phyloP scores from a whole-genome alignment of 1,140 invertebrate genomes.

The Sesamia nonagrioides region DNA sequence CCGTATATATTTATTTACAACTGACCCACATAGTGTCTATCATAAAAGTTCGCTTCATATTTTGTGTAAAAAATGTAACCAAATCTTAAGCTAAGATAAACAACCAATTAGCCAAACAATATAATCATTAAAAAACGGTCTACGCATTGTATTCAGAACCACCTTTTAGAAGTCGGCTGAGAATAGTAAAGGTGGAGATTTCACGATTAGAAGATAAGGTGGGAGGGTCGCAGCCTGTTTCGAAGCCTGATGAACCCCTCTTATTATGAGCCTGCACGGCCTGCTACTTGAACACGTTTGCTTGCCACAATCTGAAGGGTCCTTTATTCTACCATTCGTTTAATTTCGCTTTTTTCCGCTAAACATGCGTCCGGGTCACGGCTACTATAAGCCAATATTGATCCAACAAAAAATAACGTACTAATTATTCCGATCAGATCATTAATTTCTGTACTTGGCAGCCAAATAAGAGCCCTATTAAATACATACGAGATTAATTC shows the following conservation, averaged over 20 bases:
- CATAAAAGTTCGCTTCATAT: too few relatives aligned
- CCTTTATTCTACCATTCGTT: conserved; percentile 62
- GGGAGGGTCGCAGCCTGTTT: conserved; percentile 47
- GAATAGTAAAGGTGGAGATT: conserved; percentile 48
- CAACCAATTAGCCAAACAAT: too few relatives aligned
- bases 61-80: too few relatives aligned
- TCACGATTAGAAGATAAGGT: conserved; percentile 61
- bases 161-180: conserved; percentile 38
- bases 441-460: conserved; percentile 41
- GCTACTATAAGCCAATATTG: conserved; percentile 11
- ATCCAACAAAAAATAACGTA: not conserved
- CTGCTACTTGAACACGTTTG: conserved; percentile 77
- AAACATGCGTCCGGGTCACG: conserved; percentile 28
- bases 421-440: conserved; percentile 29
- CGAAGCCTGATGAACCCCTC: conserved; percentile 61
- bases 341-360: conserved; percentile 52
- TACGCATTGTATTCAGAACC: not conserved
- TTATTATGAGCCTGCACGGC: conserved; percentile 76
- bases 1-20: too few relatives aligned
- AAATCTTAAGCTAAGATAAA: too few relatives aligned
- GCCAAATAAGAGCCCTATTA: conserved; percentile 20
- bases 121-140: too few relatives aligned
- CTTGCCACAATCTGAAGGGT: conserved; percentile 61
- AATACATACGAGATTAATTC: conserved; percentile 36
- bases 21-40: too few relatives aligned